These are phyloP conservation scores for Pseudomyrmex concolor DNA, from an alignment of 1,140 invertebrate species.

Conservation along the genomic window DNA sequence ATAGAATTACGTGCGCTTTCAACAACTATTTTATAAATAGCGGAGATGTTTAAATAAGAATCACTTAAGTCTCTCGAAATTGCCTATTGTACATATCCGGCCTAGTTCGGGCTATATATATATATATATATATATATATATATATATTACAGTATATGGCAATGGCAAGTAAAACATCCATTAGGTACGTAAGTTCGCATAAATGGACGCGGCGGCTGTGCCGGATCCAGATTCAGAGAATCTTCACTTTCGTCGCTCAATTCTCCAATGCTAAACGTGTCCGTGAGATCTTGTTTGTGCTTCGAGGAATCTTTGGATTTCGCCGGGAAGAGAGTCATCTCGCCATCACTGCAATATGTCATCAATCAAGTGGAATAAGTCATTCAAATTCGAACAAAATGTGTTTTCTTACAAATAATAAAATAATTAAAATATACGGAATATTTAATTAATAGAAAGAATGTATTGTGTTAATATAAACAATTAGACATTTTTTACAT, in stretches of 20 bases:
- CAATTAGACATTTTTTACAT: constrained; percentile 3
- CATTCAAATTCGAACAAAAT: constrained; percentile 24
- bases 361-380: background rate
- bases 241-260: constrained; percentile 88
- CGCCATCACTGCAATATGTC: constrained; percentile 85
- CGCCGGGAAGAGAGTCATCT: constrained; percentile 86
- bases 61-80: constrained; percentile 29
- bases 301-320: constrained; percentile 83
- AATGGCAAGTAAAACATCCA: constrained; percentile 81
- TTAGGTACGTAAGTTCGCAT: constrained; percentile 79
- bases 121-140: constrained; percentile 59
- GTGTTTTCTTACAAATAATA: background rate
- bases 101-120: constrained; percentile 37
- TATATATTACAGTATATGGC: constrained; percentile 77
- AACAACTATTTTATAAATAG: constrained; percentile 5
- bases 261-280: constrained; percentile 88
- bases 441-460: too few species aligned
- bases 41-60: constrained; percentile 49
- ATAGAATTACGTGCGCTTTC: constrained; percentile 28
- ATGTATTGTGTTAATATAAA: background rate
- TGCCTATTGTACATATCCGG: constrained; percentile 17
- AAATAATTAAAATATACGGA: background rate
- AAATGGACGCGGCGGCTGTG: constrained; percentile 76
- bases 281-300: constrained; percentile 86
- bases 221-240: constrained; percentile 81